A percentile compares a stretch with the other conserved stretches of the same genome.
phyloP scores from a whole-genome alignment of 2,888 invertebrate species.

The Drosophila diplacantha region DNA sequence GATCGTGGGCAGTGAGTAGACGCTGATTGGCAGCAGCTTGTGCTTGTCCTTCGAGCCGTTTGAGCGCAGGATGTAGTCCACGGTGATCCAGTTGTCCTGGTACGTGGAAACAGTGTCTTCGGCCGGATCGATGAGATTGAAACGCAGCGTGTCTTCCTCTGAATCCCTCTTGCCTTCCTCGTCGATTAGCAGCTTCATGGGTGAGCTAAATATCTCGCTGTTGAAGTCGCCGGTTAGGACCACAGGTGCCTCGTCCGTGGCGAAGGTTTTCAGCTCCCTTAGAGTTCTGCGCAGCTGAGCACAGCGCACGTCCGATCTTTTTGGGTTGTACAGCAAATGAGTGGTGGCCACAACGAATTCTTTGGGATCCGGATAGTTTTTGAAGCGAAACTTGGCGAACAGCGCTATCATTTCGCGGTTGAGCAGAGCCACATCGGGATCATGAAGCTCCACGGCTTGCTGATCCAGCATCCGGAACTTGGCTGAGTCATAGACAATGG shows the following conservation, averaged over 20 bases:
- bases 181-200: slow-evolving; percentile 69
- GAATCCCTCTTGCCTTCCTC: not conserved
- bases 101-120: slow-evolving; percentile 81
- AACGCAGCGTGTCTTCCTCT: slow-evolving; percentile 22
- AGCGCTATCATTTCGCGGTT: slow-evolving; percentile 93
- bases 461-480: slow-evolving; percentile 84
- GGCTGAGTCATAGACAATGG: slow-evolving; percentile 86
- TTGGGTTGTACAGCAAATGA: slow-evolving; percentile 95
- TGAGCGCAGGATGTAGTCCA: slow-evolving; percentile 93
- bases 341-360: slow-evolving; percentile 92
- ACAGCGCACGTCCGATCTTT: slow-evolving; percentile 90
- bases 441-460: slow-evolving; percentile 84
- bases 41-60: slow-evolving; percentile 77
- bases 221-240: slow-evolving; percentile 95
- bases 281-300: slow-evolving; percentile 92
- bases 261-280: slow-evolving; percentile 89
- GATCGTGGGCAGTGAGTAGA: slow-evolving; percentile 83
- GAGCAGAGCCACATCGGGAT: slow-evolving; percentile 78
- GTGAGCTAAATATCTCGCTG: slow-evolving; percentile 49
- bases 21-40: slow-evolving; percentile 77
- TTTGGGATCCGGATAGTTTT: slow-evolving; percentile 76
- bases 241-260: slow-evolving; percentile 83
- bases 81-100: slow-evolving; percentile 87
- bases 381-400: slow-evolving; percentile 83
- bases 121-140: slow-evolving; percentile 52